Conservation (phyloP, 2,888 invertebrate species). For the Strigamia maritima region DNA sequence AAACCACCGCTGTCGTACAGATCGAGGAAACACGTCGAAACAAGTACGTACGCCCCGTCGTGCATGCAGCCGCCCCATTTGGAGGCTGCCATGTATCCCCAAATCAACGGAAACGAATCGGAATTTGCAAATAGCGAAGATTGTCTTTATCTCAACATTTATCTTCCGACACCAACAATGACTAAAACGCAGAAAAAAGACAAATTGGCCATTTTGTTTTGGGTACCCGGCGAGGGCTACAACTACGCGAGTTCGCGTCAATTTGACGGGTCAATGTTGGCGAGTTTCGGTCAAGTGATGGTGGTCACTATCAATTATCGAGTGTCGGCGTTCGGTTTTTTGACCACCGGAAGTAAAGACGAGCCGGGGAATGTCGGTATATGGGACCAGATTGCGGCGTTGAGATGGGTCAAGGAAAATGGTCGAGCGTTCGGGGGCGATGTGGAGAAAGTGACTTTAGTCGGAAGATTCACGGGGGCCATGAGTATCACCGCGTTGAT, state of each 20-base stretch:
- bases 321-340: constrained; percentile 55
- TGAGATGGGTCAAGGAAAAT: constrained; percentile 50
- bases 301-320: constrained; percentile 59
- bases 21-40: constrained; percentile 58
- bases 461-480: constrained; percentile 49
- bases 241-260: constrained; percentile 56
- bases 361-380: constrained; percentile 50
- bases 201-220: constrained; percentile 64
- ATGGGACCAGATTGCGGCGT: constrained; percentile 49
- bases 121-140: constrained; percentile 59
- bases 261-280: constrained; percentile 57
- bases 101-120: constrained; percentile 40
- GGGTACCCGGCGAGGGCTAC: constrained; percentile 51
- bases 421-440: constrained; percentile 48
- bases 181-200: no score
- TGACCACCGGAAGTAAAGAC: constrained; percentile 46
- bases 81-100: constrained; percentile 44
- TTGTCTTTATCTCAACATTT: constrained; percentile 76
- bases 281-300: constrained; percentile 55
- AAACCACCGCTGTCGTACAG: constrained; percentile 54
- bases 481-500: constrained; percentile 47
- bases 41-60: constrained; percentile 43
- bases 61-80: constrained; percentile 47
- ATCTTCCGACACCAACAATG: constrained; percentile 80
- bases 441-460: constrained; percentile 48